Evolutionary conservation across 1,140 invertebrate species (phyloP).

Genomic region (Argopecten irradians): DNA sequence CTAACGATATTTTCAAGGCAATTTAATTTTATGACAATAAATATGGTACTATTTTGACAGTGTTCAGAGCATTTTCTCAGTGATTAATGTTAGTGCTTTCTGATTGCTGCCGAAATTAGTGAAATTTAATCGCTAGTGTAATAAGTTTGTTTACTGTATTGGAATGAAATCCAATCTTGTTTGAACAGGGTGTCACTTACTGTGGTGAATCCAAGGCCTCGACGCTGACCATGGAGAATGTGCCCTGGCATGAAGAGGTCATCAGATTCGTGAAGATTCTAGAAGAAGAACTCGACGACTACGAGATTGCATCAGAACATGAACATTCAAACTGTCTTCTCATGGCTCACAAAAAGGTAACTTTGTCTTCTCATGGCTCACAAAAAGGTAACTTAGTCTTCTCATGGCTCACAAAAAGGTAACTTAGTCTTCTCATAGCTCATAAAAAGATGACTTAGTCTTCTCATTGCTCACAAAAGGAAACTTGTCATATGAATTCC

Average conservation of each 20-base stretch:
- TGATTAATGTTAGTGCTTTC: neutral
- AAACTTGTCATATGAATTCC: too few relatives aligned
- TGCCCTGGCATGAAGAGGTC: slow-evolving; percentile 84
- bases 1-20: too few relatives aligned
- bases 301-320: slow-evolving; percentile 82
- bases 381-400: too few relatives aligned
- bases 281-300: slow-evolving; percentile 77
- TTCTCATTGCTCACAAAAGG: too few relatives aligned
- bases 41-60: too few relatives aligned
- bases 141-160: neutral
- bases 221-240: slow-evolving; percentile 83
- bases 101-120: neutral
- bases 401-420: too few relatives aligned
- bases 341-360: slow-evolving; percentile 80
- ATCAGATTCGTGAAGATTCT: slow-evolving; percentile 79
- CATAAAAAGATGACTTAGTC: too few relatives aligned
- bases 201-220: slow-evolving; percentile 82
- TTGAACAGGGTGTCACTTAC: slow-evolving; percentile 81
- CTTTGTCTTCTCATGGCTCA: slow-evolving; percentile 30
- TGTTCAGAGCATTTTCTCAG: too few relatives aligned
- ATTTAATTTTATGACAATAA: too few relatives aligned
- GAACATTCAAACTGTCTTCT: slow-evolving; percentile 84
- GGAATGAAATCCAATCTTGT: neutral
- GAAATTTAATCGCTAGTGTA: neutral
- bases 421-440: too few relatives aligned